A percentile compares a stretch with the other conserved stretches of the same genome.
Evolutionary conservation across 1,140 invertebrate genomes (phyloP).

Genomic region (Lethrus apterus): DNA sequence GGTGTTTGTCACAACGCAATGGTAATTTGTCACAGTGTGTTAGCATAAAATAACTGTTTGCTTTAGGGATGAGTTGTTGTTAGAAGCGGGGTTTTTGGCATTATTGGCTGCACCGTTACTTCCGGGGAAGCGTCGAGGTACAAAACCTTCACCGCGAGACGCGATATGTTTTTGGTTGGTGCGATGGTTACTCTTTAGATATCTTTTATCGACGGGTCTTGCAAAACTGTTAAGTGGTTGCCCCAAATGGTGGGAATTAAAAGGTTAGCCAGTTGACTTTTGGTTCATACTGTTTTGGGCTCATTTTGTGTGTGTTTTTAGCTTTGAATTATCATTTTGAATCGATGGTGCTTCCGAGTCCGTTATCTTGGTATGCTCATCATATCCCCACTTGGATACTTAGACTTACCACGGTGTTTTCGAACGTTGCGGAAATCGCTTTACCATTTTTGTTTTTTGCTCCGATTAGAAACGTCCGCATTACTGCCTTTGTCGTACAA

Average conservation of each 20-base stretch:
- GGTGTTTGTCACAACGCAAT: slow-evolving; percentile 70
- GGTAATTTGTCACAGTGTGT: slow-evolving; percentile 45
- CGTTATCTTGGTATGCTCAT: slow-evolving; percentile 63
- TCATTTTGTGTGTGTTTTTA: slow-evolving; percentile 41
- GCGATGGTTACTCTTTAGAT: slow-evolving; percentile 70
- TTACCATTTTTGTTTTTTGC: slow-evolving; percentile 75
- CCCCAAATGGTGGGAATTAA: slow-evolving; percentile 74
- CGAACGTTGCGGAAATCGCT: slow-evolving; percentile 60
- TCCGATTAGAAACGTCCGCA: slow-evolving; percentile 57
- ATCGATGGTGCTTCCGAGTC: slow-evolving; percentile 64
- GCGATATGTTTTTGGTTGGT: slow-evolving; percentile 63
- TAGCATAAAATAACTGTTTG: slow-evolving; percentile 10
- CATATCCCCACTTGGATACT: slow-evolving; percentile 62
- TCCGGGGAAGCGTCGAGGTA: slow-evolving; percentile 37
- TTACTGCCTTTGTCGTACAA: slow-evolving; percentile 61
- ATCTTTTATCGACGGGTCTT: slow-evolving; percentile 69
- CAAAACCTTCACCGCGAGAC: slow-evolving; percentile 44
- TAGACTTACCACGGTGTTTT: slow-evolving; percentile 52
- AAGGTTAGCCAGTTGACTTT: slow-evolving; percentile 53
- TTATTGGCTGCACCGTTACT: slow-evolving; percentile 60
- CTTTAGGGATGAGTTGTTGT: slow-evolving; percentile 65
- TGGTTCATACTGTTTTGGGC: slow-evolving; percentile 19
- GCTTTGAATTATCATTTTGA: slow-evolving; percentile 70
- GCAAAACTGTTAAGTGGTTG: slow-evolving; percentile 70
- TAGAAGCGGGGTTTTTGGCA: slow-evolving; percentile 72